phyloP scores from a whole-genome alignment of 37 sponge, comb jelly and placozoan species.

The Crambe crambe region DNA sequence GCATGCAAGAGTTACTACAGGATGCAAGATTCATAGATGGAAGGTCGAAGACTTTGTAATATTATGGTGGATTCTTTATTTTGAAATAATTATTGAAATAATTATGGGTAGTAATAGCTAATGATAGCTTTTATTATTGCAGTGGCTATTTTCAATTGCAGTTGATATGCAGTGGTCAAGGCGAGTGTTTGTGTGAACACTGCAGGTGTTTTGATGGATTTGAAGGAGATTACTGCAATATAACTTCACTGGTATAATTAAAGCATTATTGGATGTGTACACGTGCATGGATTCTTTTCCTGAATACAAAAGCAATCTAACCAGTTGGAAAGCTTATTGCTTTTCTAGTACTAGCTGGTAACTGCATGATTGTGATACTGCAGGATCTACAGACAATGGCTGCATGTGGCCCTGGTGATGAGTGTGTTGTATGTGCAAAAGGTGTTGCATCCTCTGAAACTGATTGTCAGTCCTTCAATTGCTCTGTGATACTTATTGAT shows the following conservation, averaged over 20 bases:
- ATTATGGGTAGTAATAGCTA: too few species aligned
- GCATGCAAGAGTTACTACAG: too few species aligned
- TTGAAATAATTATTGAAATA: too few species aligned
- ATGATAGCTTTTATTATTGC: too few species aligned
- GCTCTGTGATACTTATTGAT: conserved; percentile 16
- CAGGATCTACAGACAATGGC: neutral
- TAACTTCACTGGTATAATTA: conserved; percentile 1
- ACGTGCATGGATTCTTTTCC: too few species aligned
- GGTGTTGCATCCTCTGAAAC: neutral
- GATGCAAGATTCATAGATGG: too few species aligned
- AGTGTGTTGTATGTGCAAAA: conserved; percentile 14
- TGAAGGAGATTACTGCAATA: conserved; percentile 28
- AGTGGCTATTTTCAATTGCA: too few species aligned
- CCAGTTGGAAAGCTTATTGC: neutral
- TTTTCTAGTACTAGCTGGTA: neutral
- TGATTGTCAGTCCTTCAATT: neutral
- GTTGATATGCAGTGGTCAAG: conserved; percentile 25
- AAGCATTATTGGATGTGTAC: too few species aligned
- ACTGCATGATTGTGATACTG: neutral
- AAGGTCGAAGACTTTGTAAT: too few species aligned
- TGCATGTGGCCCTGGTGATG: neutral
- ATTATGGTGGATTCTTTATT: too few species aligned
- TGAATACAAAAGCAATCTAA: too few species aligned
- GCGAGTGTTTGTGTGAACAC: conserved; percentile 7
- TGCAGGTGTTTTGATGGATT: conserved; percentile 17